A percentile compares a stretch with the other conserved stretches of the same genome.
Conservation (phyloP, 1,140 invertebrate species). For the Euura saliciscinereae region DNA sequence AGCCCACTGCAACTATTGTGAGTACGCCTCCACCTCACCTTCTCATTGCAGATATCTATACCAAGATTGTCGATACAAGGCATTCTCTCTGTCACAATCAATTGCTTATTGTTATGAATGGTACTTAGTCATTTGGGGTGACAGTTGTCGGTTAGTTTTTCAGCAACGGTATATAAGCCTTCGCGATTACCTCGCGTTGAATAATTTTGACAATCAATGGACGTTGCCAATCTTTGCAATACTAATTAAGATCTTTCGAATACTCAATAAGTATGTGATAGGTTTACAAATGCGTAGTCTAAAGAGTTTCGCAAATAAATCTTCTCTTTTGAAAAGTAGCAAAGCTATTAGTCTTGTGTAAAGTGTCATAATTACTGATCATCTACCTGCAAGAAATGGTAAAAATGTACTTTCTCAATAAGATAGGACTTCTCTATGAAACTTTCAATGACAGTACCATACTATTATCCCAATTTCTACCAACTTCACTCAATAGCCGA, state of each 20-base stretch:
- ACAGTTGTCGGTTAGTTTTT: no score
- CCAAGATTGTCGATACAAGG: not conserved
- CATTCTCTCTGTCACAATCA: not conserved
- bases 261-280: not conserved
- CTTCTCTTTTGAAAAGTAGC: not conserved
- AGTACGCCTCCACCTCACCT: not conserved
- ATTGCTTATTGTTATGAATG: no score
- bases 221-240: not conserved
- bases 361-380: not conserved
- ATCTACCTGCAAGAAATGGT: not conserved
- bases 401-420: constrained; percentile 1
- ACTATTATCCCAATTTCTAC: no score
- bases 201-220: not conserved
- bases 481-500: no score
- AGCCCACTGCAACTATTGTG: not conserved
- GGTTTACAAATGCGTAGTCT: not conserved
- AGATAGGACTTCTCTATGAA: no score
- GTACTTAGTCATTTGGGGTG: no score
- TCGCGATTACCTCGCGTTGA: no score
- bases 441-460: no score
- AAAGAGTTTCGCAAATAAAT: not conserved
- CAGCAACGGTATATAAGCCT: no score
- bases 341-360: not conserved
- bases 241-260: not conserved
- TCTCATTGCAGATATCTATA: not conserved